Conservation (phyloP, 2,888 invertebrate species). For the Rhingia campestris region DNA sequence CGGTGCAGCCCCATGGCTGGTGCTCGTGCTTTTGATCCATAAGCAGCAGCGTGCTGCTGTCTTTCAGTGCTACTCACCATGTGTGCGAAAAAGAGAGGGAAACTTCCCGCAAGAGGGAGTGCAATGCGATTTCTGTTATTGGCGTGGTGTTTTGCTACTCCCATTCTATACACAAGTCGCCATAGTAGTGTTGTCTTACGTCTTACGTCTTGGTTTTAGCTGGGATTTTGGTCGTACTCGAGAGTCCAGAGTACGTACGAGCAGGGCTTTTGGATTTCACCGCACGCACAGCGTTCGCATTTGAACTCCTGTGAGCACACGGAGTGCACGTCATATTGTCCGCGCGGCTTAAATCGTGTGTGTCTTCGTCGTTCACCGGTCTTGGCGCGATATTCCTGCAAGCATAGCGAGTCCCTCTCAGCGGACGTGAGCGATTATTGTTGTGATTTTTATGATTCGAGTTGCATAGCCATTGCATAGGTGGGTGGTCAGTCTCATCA, state of each 20-base stretch:
- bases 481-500: constrained; percentile 73
- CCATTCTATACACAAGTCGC: constrained; percentile 71
- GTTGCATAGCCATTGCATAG: constrained; percentile 50
- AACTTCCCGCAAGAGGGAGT: not conserved
- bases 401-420: constrained; percentile 41
- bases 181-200: constrained; percentile 33
- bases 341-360: constrained; percentile 64
- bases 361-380: constrained; percentile 15
- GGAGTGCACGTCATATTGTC: constrained; percentile 70
- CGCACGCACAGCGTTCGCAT: constrained; percentile 69
- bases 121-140: constrained; percentile 70
- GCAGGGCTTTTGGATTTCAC: constrained; percentile 67
- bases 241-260: too few species aligned
- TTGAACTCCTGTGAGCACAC: constrained; percentile 70
- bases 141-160: constrained; percentile 74
- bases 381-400: constrained; percentile 38
- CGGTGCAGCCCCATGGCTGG: constrained; percentile 44
- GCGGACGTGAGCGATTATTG: constrained; percentile 71
- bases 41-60: constrained; percentile 32
- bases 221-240: too few species aligned
- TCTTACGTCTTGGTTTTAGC: not conserved
- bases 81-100: constrained; percentile 53
- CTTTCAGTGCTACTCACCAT: not conserved
- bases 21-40: constrained; percentile 48
- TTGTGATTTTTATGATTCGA: constrained; percentile 71